phyloP scores from a whole-genome alignment of 2,113 vertebrate species.

The Gadus macrocephalus region DNA sequence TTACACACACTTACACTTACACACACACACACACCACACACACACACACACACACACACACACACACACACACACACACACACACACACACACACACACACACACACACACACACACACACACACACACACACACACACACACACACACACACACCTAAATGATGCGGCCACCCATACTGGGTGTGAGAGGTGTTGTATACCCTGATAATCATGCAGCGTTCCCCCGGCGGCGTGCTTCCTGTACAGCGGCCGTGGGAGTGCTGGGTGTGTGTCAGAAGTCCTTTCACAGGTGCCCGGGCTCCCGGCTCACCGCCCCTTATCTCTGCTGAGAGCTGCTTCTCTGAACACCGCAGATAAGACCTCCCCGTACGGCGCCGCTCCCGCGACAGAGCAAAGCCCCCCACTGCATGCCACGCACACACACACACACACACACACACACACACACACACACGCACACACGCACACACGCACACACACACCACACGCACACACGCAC shows the following conservation, averaged over 20 bases:
- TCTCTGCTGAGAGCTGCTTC: constrained; percentile 54
- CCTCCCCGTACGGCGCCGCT: constrained; percentile 45
- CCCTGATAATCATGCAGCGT: constrained; percentile 30
- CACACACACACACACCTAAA: constrained; percentile 2
- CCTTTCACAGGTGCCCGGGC: constrained; percentile 48
- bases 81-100: constrained; percentile 9
- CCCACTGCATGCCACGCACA: neutral
- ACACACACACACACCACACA: no score
- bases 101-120: neutral
- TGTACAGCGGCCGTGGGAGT: constrained; percentile 39
- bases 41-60: no score
- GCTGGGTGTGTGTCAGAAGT: constrained; percentile 55
- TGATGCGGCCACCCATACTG: constrained; percentile 4
- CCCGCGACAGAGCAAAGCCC: constrained; percentile 29
- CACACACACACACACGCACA: neutral
- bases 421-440: neutral
- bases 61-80: constrained; percentile 9
- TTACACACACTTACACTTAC: no score
- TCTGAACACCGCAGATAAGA: constrained; percentile 66
- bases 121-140: constrained; percentile 16
- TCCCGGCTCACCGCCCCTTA: constrained; percentile 50
- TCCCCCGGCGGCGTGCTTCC: constrained; percentile 36
- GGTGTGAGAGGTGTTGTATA: constrained; percentile 40
- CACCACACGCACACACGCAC: no score
- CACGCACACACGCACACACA: constrained; percentile 19